Evolutionary conservation across 1,140 invertebrate species (phyloP).

Genomic region (Lepidurus packardi): DNA sequence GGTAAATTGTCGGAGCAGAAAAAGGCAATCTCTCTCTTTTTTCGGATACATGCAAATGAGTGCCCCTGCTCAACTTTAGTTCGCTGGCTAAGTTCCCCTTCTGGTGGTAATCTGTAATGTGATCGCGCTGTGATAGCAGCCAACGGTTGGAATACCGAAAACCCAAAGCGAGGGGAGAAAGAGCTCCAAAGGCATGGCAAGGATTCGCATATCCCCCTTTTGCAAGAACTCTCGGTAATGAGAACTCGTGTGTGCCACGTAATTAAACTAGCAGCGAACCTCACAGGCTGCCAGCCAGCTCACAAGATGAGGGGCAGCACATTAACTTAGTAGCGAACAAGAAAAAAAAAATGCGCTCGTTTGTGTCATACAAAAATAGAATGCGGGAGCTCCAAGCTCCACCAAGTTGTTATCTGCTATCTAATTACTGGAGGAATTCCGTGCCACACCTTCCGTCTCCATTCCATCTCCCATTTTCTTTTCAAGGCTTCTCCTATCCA

Average conservation of each 20-base stretch:
- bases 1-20: not conserved
- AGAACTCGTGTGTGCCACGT: constrained; percentile 7
- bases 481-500: too few species aligned
- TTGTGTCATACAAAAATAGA: constrained; percentile 10
- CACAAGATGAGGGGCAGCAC: not conserved
- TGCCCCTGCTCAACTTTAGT: not conserved
- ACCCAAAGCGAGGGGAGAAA: not conserved
- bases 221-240: not conserved
- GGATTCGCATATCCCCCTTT: not conserved
- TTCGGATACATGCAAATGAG: constrained; percentile 8
- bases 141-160: not conserved
- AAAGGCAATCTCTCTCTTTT: not conserved
- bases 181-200: not conserved
- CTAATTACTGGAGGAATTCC: constrained; percentile 13
- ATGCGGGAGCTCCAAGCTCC: not conserved
- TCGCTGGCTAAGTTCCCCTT: not conserved
- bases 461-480: not conserved
- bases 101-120: constrained; percentile 5
- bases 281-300: not conserved
- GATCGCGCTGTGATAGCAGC: constrained; percentile 16
- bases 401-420: not conserved
- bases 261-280: not conserved
- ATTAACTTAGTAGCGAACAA: not conserved
- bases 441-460: not conserved
- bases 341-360: not conserved